Conservation (phyloP, 2,113 vertebrate genomes). For the Sapayoa aenigma region DNA sequence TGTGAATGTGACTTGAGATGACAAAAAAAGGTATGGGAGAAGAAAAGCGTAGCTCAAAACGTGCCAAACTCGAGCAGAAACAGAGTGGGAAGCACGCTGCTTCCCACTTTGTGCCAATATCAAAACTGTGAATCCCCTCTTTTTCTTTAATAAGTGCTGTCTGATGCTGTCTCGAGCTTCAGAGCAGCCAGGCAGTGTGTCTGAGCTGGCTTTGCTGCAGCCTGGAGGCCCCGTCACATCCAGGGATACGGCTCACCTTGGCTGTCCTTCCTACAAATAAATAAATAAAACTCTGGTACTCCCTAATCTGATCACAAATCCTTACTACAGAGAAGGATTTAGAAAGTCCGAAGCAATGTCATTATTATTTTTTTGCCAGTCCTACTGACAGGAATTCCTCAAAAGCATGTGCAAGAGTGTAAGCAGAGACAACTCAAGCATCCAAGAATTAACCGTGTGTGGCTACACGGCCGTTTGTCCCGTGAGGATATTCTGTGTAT, state of each 20-base stretch:
- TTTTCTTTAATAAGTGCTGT: background rate
- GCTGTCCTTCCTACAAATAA: conserved; percentile 44
- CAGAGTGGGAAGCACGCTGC: background rate
- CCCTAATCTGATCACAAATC: conserved; percentile 53
- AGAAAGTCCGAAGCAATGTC: background rate
- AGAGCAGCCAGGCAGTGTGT: background rate
- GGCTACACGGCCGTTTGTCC: rapidly evolving
- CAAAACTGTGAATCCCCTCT: background rate
- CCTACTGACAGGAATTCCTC: conserved; percentile 3
- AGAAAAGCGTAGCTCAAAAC: background rate
- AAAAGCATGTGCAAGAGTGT: background rate
- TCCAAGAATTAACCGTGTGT: background rate
- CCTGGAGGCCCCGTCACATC: background rate
- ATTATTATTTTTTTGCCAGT: background rate
- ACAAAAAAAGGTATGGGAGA: conserved; percentile 43
- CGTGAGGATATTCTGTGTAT: rapidly evolving
- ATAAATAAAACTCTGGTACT: conserved; percentile 10
- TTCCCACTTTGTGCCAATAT: background rate
- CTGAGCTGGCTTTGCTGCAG: background rate
- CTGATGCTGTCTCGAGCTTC: background rate
- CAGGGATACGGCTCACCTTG: conserved; percentile 23
- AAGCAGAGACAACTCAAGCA: background rate
- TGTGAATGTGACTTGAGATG: conserved; percentile 33
- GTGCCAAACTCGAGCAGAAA: conserved; percentile 16
- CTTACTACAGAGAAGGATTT: conserved; percentile 13